A percentile compares a stretch with the other conserved stretches of the same genome.
Evolutionary conservation across 1,140 invertebrate genomes (phyloP).

Genomic region (Globodera rostochiensis): DNA sequence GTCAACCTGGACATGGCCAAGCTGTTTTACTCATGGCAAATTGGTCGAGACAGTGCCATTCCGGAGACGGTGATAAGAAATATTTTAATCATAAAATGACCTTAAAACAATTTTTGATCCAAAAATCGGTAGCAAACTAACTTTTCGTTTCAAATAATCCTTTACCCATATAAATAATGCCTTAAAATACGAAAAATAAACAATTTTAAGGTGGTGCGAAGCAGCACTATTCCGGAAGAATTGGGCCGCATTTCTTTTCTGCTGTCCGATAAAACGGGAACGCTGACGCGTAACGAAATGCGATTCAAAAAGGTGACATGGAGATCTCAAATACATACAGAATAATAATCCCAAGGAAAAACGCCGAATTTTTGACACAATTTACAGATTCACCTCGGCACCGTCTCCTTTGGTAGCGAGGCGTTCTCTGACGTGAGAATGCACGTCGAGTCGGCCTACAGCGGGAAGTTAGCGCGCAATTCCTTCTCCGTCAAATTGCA

Average conservation of each 20-base stretch:
- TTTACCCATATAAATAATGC: too few relatives aligned
- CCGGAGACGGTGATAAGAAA: constrained; percentile 77
- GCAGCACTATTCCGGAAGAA: constrained; percentile 97
- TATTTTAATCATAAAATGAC: too few relatives aligned
- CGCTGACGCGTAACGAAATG: constrained; percentile 98
- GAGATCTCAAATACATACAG: neutral
- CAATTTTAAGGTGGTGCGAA: constrained; percentile 78
- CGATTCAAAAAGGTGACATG: constrained; percentile 66
- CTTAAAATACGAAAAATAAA: too few relatives aligned
- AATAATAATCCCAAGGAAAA: neutral
- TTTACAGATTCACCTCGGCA: constrained; percentile 62
- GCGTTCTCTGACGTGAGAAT: constrained; percentile 58
- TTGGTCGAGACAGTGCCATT: constrained; percentile 88
- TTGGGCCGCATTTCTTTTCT: constrained; percentile 92
- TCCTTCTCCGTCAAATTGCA: constrained; percentile 63
- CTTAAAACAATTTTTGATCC: too few relatives aligned
- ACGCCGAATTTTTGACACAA: too few relatives aligned
- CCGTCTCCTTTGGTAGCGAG: constrained; percentile 62
- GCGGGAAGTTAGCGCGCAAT: constrained; percentile 57
- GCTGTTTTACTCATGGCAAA: constrained; percentile 93
- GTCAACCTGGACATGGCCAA: constrained; percentile 99
- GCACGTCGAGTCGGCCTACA: constrained; percentile 61
- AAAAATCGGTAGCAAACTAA: too few relatives aligned
- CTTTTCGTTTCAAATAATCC: too few relatives aligned
- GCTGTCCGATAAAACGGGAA: constrained; percentile 96